Evolutionary conservation across 2,797 vertebrate species (phyloP), one percentile per base, ranked within the genome.

Genomic region (Antrozous pallidus): DNA sequence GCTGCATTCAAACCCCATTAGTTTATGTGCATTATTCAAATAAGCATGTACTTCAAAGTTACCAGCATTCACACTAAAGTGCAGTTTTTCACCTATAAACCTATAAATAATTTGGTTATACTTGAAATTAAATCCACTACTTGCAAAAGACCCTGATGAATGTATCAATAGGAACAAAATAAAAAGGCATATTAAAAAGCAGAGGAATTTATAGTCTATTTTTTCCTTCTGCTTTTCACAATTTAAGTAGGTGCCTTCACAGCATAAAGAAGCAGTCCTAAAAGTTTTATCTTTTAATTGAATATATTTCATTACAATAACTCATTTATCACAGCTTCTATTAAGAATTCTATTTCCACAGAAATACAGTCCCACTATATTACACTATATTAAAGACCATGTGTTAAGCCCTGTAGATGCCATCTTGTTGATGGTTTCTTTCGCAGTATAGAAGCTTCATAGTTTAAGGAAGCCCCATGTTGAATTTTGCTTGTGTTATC

Each of bases 241-340:
- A 93, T 95, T 65, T 94, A 94, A 94, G 24, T 83, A 88, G 13
- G 7, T 92, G 11, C 77, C n/a, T 83, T 94, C 40, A 61, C 13
- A 93, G 14, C 28, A 69, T 85, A 87, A 24, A 90, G 5, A 92
- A 88, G 4, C 18, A 51, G 31, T 78, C 36, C 28, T 63, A 38
- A 89, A 82, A 28, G 0, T 90, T 70, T 82, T 36, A 14, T 36
- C 4, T 82, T 14, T 58, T 26, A 77, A 56, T 74, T 73, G 33
- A 87, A 42, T 47, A 9, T 33, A 9, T 83, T 87, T 73, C 31
- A 77, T 65, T 83, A 45, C 0, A 77, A 54, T 78, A 88, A 90
- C 17, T 69, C n/a, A 49, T 65, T 74, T 75, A 49, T 51, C 22
- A 77, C 0, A 71, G 8, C 67, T 92, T 90, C 31, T 74, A 69